Conservation (phyloP, 1,140 invertebrate genomes). For the Sitophilus oryzae region DNA sequence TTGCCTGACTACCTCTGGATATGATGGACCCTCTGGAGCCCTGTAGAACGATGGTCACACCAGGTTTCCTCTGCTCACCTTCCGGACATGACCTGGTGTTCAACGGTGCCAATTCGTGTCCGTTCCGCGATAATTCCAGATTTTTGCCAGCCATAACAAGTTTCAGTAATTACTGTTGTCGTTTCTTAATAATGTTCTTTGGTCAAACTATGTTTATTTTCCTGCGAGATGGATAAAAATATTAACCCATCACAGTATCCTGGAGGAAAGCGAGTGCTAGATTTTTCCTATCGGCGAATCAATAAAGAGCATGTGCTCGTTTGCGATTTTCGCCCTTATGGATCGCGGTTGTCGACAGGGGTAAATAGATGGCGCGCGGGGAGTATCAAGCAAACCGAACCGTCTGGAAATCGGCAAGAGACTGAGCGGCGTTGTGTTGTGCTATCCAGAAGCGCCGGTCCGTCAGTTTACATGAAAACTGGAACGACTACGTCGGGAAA, state of each 20-base stretch:
- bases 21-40: slow-evolving; percentile 50
- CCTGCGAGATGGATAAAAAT: too few relatives aligned
- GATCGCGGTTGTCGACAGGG: slow-evolving; percentile 10
- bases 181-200: too few relatives aligned
- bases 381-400: background rate
- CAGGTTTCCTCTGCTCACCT: slow-evolving; percentile 47
- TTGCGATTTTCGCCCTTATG: slow-evolving; percentile 21
- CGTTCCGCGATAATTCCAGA: slow-evolving; percentile 54
- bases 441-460: slow-evolving; percentile 14
- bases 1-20: slow-evolving; percentile 39
- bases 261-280: slow-evolving; percentile 4
- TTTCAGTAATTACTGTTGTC: too few relatives aligned
- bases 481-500: slow-evolving; percentile 1
- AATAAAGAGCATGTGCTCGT: slow-evolving; percentile 23
- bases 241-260: too few relatives aligned
- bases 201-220: too few relatives aligned
- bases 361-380: background rate
- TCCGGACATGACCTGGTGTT: slow-evolving; percentile 51
- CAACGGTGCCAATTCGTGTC: slow-evolving; percentile 71
- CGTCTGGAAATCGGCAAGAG: slow-evolving; percentile 22
- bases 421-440: slow-evolving; percentile 26
- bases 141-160: slow-evolving; percentile 38
- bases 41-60: slow-evolving; percentile 60
- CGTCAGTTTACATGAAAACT: slow-evolving; percentile 4
- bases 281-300: slow-evolving; percentile 18